phyloP scores from a whole-genome alignment of 2,888 invertebrate species.

The Drosophila anomalata region DNA sequence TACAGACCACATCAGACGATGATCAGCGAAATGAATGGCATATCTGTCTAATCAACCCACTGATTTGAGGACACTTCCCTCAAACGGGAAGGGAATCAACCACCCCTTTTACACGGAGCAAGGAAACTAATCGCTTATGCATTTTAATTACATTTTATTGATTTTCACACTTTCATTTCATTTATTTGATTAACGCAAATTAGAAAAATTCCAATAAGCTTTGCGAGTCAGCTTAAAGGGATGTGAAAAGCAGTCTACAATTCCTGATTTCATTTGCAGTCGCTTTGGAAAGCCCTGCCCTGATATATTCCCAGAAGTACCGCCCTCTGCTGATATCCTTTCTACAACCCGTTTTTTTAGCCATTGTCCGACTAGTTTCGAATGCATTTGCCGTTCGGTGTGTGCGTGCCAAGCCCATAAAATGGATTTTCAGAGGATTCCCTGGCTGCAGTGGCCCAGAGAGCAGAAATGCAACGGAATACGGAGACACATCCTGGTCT shows the following conservation, averaged over 20 bases:
- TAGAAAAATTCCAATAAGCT: not conserved
- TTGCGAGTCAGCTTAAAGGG: not conserved
- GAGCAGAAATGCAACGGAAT: not conserved
- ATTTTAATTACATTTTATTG: slow-evolving; percentile 5
- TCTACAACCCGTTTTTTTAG: slow-evolving; percentile 38
- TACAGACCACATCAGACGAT: slow-evolving; percentile 58
- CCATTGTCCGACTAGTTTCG: slow-evolving; percentile 32
- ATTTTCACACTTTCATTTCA: slow-evolving; percentile 1
- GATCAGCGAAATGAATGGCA: slow-evolving; percentile 32
- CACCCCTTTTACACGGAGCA: too few species aligned
- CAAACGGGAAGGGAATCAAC: not conserved
- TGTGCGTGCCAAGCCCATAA: slow-evolving; percentile 50
- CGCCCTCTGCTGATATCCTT: slow-evolving; percentile 13
- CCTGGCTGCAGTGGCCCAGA: slow-evolving; percentile 13
- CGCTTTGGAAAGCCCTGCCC: not conserved
- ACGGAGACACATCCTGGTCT: not conserved
- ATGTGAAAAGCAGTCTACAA: not conserved
- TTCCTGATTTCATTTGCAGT: slow-evolving; percentile 18
- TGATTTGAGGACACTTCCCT: slow-evolving; percentile 1
- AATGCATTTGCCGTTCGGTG: slow-evolving; percentile 34
- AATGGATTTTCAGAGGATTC: slow-evolving; percentile 32
- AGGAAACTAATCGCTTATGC: not conserved
- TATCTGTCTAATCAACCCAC: slow-evolving; percentile 34
- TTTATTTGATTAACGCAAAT: slow-evolving; percentile 1
- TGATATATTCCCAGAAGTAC: too few species aligned